These are phyloP conservation scores for Theristicus caerulescens DNA, from an alignment of 2,113 vertebrate genomes.

Conservation along the genomic window DNA sequence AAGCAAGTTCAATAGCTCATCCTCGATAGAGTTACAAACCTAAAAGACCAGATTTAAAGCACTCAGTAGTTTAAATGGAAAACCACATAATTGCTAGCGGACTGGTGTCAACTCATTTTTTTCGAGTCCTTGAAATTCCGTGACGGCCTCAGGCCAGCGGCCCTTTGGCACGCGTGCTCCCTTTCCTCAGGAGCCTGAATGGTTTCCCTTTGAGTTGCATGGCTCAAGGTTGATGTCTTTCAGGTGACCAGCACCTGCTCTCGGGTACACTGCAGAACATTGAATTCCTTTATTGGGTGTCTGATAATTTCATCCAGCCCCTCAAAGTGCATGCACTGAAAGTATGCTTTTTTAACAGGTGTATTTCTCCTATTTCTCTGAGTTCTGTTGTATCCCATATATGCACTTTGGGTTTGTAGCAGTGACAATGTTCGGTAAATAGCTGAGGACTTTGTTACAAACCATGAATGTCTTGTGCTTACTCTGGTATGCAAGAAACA, in stretches of 20 bases:
- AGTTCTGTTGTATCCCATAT: slow-evolving; percentile 67
- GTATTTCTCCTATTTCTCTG: slow-evolving; percentile 24
- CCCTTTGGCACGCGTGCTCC: background rate
- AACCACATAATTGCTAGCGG: background rate
- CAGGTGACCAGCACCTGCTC: slow-evolving; percentile 41
- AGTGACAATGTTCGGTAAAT: slow-evolving; percentile 47
- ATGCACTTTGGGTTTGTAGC: slow-evolving; percentile 78
- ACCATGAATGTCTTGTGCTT: slow-evolving; percentile 70
- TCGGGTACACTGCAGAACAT: slow-evolving; percentile 26
- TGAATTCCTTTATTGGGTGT: slow-evolving; percentile 47
- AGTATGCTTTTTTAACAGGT: slow-evolving; percentile 48
- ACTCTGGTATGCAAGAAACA: slow-evolving; percentile 69
- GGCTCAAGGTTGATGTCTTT: slow-evolving; percentile 11
- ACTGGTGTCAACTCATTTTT: slow-evolving; percentile 8
- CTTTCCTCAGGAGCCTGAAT: background rate
- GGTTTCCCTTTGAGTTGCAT: slow-evolving; percentile 4
- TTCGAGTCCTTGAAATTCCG: background rate
- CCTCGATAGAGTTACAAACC: slow-evolving; percentile 49
- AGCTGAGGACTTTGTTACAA: slow-evolving; percentile 69
- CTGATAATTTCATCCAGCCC: slow-evolving; percentile 44
- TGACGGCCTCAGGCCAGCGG: background rate
- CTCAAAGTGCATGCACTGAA: slow-evolving; percentile 55
- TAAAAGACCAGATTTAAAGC: slow-evolving; percentile 51
- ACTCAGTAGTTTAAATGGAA: background rate
- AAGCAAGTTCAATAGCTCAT: slow-evolving; percentile 48